Conservation (phyloP, 2,113 vertebrate genomes). For the Quiscalus mexicanus region DNA sequence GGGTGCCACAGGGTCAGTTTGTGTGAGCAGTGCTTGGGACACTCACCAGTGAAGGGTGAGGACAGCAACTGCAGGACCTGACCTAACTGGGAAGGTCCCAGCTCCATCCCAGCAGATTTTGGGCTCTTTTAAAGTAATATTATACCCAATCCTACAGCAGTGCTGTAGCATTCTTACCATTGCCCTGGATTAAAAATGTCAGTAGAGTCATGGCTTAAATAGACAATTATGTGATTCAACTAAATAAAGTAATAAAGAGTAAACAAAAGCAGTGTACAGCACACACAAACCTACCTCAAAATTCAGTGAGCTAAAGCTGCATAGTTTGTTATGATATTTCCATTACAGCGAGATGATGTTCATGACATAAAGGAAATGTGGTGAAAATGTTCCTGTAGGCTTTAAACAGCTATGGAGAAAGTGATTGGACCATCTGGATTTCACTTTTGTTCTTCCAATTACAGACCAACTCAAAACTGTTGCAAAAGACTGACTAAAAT, state of each 20-base stretch:
- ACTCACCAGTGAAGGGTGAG: not conserved
- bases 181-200: not conserved
- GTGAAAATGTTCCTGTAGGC: not conserved
- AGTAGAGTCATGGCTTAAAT: not conserved
- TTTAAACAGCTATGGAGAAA: not conserved
- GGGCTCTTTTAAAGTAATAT: not conserved
- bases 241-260: not conserved
- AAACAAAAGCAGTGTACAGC: not conserved
- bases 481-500: not conserved
- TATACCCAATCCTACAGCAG: not conserved
- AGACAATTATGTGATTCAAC: not conserved
- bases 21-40: not conserved
- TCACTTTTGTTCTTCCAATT: not conserved
- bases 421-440: not conserved
- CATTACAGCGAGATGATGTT: not conserved
- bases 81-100: not conserved
- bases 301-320: not conserved
- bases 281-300: not conserved
- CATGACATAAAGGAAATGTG: not conserved
- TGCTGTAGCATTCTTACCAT: not conserved
- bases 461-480: not conserved
- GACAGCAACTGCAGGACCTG: not conserved
- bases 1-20: fast-evolving
- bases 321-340: not conserved
- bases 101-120: not conserved